Base-by-base conservation (phyloP, 92 coral and sea anemone species). In the Epizoanthus rinbou region DNA sequence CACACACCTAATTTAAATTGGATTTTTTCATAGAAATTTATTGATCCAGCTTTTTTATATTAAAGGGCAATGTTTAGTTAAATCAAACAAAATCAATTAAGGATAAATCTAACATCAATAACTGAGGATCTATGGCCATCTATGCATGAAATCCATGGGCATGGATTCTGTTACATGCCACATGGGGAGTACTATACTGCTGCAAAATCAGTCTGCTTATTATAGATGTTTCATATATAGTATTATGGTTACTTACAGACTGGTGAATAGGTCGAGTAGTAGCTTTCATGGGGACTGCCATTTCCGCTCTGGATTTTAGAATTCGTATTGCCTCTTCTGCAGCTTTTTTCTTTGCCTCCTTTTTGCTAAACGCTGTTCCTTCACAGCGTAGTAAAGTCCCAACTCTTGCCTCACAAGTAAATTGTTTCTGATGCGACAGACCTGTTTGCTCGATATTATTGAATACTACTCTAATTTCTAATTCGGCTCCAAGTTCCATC, bases 341-440 rank as follows among this genome's bases (percentile, higher is more conserved):
- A 23, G 92, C 89, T 22, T 73, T 88, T 31, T 67, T 72, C 65
- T 91, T 93, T 6, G 97, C 97, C 56, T 78, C 83, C 74, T 88
- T 91, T 73, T 93, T 93, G 62, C 81, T 89, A 64, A 16, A 6
- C 22, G 89, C 92, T 19, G 80, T 45, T 22, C 84, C 92, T 22
- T 8, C 59, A 66, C 86, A 81, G 63, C 80, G 83, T 17, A 69
- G 0, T 43, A 85, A 31, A 6, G 83, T 64, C 18, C 92, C 92
- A 24, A 89, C 80, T 75, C 80, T 85, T 21, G 66, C 86, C 69
- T 85, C 92, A 50, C 87, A 81, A 81, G 69, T 68, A 52, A 85
- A 89, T 24, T 81, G n/a, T 24, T 41, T 81, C 66, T 19, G 59
- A n/a, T 35, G 60, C 52, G 84, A 75, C 45, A 89, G 66, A 39